Evolutionary conservation across 1,140 invertebrate genomes (phyloP), one percentile per base, ranked within the genome.

Genomic region (Lordiphosa mommai): DNA sequence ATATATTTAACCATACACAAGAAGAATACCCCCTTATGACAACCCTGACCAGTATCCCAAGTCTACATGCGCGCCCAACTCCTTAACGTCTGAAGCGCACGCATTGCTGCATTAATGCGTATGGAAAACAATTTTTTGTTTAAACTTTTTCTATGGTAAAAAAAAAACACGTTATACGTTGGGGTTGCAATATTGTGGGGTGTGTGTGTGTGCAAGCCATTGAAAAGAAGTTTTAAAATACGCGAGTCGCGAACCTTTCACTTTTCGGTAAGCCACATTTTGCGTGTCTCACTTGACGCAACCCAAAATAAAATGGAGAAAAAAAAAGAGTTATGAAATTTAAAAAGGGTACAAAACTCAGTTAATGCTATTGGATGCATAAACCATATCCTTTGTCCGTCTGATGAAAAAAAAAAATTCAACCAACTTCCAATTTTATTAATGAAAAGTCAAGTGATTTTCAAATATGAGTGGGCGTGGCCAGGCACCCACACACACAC

Each of bases 391-490:
- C 40, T 43, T 43, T 43, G 40, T 43, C 10, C 40, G 20, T 20
- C 4, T 1, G 20, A 40, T 5, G 33, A 17, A 46, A 33, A 57
- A 63, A 65, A 47, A 46, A 34, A 49, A 34, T 55, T 37, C 12
- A 56, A 48, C 66, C 66, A 76, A 66, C 76, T 82, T 52, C 61
- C 77, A 76, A 82, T 68, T 82, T 84, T 77, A 84, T 82, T 82
- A 82, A 82, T 82, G 76, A 82, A 82, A 82, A 82, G 71, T 82
- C 76, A 82, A 82, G 76, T 82, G 76, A 82, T 82, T 82, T 84
- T 69, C 58, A 49, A 41, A 58, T 61, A 32, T 41, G 27, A 43
- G 43, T 70, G 76, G 76, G 76, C 76, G 76, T 82, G 76, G 76
- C 76, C 76, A 61, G 7, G 27, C 47, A 23, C 40, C 23, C 23